These are phyloP conservation scores for Drymonia ruficornis DNA, from an alignment of 2,888 invertebrate species.

Conservation along the genomic window DNA sequence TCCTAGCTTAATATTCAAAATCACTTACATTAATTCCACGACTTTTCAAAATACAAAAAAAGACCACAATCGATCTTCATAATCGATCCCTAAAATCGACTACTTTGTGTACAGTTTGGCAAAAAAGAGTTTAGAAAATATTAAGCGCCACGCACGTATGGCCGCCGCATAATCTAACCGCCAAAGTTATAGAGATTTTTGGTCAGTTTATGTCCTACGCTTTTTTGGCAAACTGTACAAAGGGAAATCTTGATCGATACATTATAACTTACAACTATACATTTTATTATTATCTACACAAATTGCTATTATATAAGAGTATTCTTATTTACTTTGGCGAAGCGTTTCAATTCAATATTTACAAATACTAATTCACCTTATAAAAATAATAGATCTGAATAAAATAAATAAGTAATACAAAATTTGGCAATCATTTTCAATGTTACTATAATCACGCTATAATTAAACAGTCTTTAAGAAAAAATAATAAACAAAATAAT, in stretches of 20 bases:
- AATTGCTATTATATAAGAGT: slow-evolving; percentile 55
- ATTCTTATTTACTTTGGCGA: slow-evolving; percentile 72
- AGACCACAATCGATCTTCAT: slow-evolving; percentile 4
- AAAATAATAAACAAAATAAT: slow-evolving; percentile 32
- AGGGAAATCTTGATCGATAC: not conserved
- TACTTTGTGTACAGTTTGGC: too few relatives aligned
- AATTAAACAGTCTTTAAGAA: slow-evolving; percentile 36
- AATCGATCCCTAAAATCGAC: not conserved
- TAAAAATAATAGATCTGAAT: slow-evolving; percentile 37
- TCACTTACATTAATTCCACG: slow-evolving; percentile 24
- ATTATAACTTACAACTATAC: not conserved
- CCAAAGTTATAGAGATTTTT: too few relatives aligned
- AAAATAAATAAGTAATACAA: slow-evolving; percentile 18
- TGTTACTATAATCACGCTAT: slow-evolving; percentile 31
- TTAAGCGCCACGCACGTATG: too few relatives aligned
- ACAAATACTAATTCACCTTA: slow-evolving; percentile 48
- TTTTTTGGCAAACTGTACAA: too few relatives aligned
- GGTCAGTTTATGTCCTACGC: too few relatives aligned
- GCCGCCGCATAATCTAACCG: too few relatives aligned
- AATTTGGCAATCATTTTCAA: slow-evolving; percentile 34
- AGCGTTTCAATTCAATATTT: slow-evolving; percentile 60
- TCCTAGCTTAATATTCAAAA: slow-evolving; percentile 37
- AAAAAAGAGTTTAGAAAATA: too few relatives aligned
- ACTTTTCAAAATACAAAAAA: slow-evolving; percentile 31
- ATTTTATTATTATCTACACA: slow-evolving; percentile 32